Base-by-base conservation (phyloP, 2,888 invertebrate species). In the Caenorhabditis sp. region DNA sequence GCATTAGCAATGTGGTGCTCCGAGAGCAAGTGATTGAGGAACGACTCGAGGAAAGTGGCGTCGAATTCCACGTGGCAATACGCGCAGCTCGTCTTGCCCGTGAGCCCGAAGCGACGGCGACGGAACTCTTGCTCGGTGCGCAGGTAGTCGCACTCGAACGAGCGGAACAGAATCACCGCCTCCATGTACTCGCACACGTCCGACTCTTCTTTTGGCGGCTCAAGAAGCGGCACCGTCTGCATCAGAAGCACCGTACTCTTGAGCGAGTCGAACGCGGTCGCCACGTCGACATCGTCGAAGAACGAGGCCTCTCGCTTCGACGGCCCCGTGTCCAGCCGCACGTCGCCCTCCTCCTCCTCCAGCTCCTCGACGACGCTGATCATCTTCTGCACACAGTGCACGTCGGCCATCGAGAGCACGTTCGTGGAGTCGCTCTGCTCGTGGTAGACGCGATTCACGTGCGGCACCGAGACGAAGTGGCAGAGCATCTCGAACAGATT, bases 111-210 rank as follows among this genome's bases (percentile, higher is more conserved):
- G 13, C 63, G 32, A n/a, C 63, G 37, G 11, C 43, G n/a, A 6
- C 63, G 32, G 11, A 35, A 5, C 11, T 1, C n/a, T 32, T 7
- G 7, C 5, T 39, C 7, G 0, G 15, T 32, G 1, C 7, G 8
- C 2, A 17, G 15, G 35, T 53, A 63, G 0, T 17, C 13, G 9
- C 20, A 11, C 32, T 53, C 52, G 24, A 63, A 27, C 4, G 11
- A 13, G 1, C 63, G 63, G 22, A 63, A 17, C 11, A 41, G 8
- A 0, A 63, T 15, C 15, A 53, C 6, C 9, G 35, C 15, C 15
- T 63, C 63, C 6, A 63, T 35, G 50, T 63, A 63, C 17, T 39
- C 63, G 32, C 43, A 53, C 24, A 30, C 32, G 13, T 43, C 59
- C 30, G 24, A n/a, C n/a, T 6, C 2, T 7, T 26, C 27, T 8